Percentiles rank a stretch among this genome's conserved stretches.
phyloP scores from a whole-genome alignment of 37 sponge, comb jelly and placozoan species.

The Lycopodina hypogea region DNA sequence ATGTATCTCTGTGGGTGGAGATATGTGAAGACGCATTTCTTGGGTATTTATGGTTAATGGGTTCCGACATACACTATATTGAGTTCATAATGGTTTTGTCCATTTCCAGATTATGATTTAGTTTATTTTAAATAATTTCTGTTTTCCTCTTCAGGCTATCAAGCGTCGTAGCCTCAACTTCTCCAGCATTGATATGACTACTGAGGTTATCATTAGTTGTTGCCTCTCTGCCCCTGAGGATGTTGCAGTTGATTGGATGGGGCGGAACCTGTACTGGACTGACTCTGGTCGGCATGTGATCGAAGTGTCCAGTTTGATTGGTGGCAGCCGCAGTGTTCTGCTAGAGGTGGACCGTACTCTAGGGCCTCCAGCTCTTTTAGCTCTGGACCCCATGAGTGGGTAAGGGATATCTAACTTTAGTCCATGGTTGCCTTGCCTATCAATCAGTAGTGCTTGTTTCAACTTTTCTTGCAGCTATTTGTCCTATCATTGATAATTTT shows the following conservation, averaged over 20 bases:
- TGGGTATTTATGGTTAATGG: no score
- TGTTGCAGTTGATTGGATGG: conserved; percentile 65
- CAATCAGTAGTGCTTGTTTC: not conserved
- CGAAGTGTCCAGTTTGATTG: conserved; percentile 43
- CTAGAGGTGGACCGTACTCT: not conserved
- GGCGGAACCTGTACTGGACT: conserved; percentile 61
- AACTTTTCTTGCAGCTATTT: not conserved
- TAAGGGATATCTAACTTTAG: conserved; percentile 1
- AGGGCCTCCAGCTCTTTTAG: not conserved
- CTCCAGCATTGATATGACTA: not conserved
- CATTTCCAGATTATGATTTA: no score
- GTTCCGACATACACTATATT: no score
- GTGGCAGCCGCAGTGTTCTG: conserved; percentile 22
- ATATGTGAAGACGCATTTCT: no score
- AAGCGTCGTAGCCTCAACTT: no score
- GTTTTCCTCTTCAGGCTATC: no score
- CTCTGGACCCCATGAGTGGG: conserved; percentile 41
- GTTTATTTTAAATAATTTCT: no score
- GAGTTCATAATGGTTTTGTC: no score
- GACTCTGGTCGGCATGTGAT: conserved; percentile 35
- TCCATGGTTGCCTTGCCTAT: not conserved
- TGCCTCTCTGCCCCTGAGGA: conserved; percentile 24
- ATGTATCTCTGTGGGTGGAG: no score
- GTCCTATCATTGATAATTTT: no score
- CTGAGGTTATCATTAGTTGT: conserved; percentile 22